Conservation (phyloP, 1,140 invertebrate species). For the Conus betulinus region DNA sequence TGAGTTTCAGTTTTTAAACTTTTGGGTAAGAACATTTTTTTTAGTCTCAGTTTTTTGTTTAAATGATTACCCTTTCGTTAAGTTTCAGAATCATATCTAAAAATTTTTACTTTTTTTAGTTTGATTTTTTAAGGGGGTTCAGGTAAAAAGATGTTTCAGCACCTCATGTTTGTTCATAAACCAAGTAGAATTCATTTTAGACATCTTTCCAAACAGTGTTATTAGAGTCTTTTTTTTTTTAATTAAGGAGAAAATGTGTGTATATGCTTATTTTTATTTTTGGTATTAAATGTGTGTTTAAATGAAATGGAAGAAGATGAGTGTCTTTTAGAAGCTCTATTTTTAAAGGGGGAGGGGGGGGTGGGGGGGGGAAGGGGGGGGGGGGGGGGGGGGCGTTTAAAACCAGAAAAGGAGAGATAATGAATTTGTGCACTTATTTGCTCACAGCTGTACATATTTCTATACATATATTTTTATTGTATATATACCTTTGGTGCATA, state of each 20-base stretch:
- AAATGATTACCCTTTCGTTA: not conserved
- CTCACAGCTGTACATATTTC: slow-evolving; percentile 36
- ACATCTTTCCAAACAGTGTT: slow-evolving; percentile 18
- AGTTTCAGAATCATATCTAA: not conserved
- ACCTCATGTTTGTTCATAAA: not conserved
- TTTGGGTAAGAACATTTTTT: too few relatives aligned
- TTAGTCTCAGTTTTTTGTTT: not conserved
- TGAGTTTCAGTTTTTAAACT: too few relatives aligned
- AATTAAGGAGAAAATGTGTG: too few relatives aligned
- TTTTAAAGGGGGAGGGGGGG: not conserved
- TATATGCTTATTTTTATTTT: not conserved
- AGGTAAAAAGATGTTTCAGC: not conserved
- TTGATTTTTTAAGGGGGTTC: not conserved
- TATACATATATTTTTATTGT: slow-evolving; percentile 20
- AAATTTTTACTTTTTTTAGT: not conserved
- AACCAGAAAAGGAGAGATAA: not conserved
- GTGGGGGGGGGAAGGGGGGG: too few relatives aligned
- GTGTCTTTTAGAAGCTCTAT: not conserved
- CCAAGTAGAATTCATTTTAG: not conserved
- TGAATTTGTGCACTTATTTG: slow-evolving; percentile 34
- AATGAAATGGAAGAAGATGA: too few relatives aligned
- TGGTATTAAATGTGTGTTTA: too few relatives aligned
- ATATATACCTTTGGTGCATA: slow-evolving; percentile 32
- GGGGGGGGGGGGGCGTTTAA: too few relatives aligned
- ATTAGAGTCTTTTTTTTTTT: slow-evolving; percentile 11